Percentiles rank a stretch among this genome's conserved stretches.
These are phyloP conservation scores for Leptinotarsa lineolata DNA, from an alignment of 1,140 invertebrate genomes.

Conservation along the genomic window DNA sequence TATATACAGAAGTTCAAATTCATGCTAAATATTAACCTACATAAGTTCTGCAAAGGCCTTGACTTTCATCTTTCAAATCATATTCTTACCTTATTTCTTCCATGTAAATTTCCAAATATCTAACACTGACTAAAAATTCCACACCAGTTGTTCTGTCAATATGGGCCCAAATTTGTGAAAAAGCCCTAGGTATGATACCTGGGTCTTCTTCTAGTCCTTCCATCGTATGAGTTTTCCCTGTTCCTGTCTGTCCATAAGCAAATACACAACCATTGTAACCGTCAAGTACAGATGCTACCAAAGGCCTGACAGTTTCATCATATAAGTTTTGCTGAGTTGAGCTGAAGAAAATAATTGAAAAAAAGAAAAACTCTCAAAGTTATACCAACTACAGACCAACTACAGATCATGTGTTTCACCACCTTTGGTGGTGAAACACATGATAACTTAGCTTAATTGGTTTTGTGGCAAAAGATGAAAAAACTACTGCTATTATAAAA, in stretches of 20 bases:
- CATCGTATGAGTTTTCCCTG: conserved; percentile 78
- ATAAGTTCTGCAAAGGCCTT: too few species aligned
- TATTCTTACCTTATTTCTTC: conserved; percentile 71
- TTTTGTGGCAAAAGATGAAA: too few species aligned
- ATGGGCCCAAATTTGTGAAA: conserved; percentile 94
- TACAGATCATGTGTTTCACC: too few species aligned
- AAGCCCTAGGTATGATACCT: conserved; percentile 92
- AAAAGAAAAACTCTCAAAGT: background rate
- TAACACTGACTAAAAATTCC: conserved; percentile 89
- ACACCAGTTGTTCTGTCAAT: conserved; percentile 84
- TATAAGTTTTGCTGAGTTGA: conserved; percentile 92
- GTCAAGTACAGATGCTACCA: conserved; percentile 94
- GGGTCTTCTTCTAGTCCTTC: conserved; percentile 75
- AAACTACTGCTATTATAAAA: too few species aligned
- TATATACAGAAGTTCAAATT: too few species aligned
- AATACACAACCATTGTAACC: conserved; percentile 98
- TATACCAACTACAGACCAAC: too few species aligned
- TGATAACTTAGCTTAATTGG: too few species aligned
- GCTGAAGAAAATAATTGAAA: conserved; percentile 52
- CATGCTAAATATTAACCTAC: too few species aligned
- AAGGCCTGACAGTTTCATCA: conserved; percentile 89
- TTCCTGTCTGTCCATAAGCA: conserved; percentile 89
- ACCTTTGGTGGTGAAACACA: too few species aligned
- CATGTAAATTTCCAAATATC: conserved; percentile 95
- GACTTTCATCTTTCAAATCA: too few species aligned